Evolutionary conservation across 2,888 invertebrate genomes (phyloP).

Genomic region (Polyommatus icarus): DNA sequence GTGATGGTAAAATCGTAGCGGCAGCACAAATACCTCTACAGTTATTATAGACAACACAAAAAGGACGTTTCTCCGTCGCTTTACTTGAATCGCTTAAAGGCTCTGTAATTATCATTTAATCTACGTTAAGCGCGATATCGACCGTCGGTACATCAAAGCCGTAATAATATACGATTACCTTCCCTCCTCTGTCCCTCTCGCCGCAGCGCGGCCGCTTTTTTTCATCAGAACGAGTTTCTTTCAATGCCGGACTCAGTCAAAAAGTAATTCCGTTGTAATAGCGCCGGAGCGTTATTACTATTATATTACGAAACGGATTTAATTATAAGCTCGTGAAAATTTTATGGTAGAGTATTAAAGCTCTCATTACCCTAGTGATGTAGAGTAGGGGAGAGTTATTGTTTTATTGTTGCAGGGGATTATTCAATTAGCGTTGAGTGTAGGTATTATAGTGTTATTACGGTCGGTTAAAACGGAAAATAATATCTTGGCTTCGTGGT

Average conservation of each 20-base stretch:
- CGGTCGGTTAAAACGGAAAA: background rate
- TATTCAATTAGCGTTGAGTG: slow-evolving; percentile 14
- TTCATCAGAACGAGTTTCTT: slow-evolving; percentile 69
- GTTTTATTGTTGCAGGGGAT: slow-evolving; percentile 4
- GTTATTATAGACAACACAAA: slow-evolving; percentile 13
- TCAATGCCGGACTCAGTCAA: slow-evolving; percentile 62
- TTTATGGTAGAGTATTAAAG: slow-evolving; percentile 33
- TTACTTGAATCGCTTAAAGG: slow-evolving; percentile 36
- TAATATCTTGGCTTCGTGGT: background rate
- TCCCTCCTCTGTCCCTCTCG: slow-evolving; percentile 59
- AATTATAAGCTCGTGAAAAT: slow-evolving; percentile 46
- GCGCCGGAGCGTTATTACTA: slow-evolving; percentile 69
- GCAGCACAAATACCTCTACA: background rate
- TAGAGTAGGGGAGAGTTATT: background rate
- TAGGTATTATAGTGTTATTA: background rate
- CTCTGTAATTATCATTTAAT: slow-evolving; percentile 45
- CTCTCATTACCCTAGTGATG: background rate
- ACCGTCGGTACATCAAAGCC: slow-evolving; percentile 69
- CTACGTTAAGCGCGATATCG: slow-evolving; percentile 48
- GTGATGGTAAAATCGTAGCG: background rate
- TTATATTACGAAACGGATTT: slow-evolving; percentile 58
- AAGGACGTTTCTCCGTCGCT: slow-evolving; percentile 32
- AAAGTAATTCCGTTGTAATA: slow-evolving; percentile 70
- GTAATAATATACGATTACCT: slow-evolving; percentile 72
- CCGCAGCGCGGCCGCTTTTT: slow-evolving; percentile 63